These are phyloP conservation scores for Dysdera silvatica DNA, from an alignment of 1,140 invertebrate species.

Conservation along the genomic window DNA sequence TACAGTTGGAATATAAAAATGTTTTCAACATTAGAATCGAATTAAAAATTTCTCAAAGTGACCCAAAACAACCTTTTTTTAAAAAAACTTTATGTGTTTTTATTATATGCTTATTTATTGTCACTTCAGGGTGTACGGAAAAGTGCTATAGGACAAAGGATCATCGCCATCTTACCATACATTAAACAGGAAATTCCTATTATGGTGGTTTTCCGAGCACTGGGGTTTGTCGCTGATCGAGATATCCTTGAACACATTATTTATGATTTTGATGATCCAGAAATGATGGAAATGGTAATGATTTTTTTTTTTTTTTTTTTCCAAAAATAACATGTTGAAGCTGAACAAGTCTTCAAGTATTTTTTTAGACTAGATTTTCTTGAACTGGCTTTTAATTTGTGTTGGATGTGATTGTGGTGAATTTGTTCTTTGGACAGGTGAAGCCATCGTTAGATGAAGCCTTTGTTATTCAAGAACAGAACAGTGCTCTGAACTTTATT, in stretches of 20 bases:
- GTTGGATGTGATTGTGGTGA: too few species aligned
- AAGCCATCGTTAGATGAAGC: slow-evolving; percentile 98
- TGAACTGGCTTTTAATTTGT: too few species aligned
- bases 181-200: slow-evolving; percentile 99
- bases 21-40: too few species aligned
- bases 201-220: slow-evolving; percentile 92
- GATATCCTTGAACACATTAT: slow-evolving; percentile 99
- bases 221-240: slow-evolving; percentile 96
- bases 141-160: slow-evolving; percentile 93
- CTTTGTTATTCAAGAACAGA: slow-evolving; percentile 98
- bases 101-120: not conserved
- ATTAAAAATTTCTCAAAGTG: too few species aligned
- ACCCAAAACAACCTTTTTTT: too few species aligned
- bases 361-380: too few species aligned
- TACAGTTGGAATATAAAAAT: too few species aligned
- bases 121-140: slow-evolving; percentile 76
- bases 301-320: not conserved
- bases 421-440: slow-evolving; percentile 41
- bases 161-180: slow-evolving; percentile 94
- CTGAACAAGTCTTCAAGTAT: too few species aligned
- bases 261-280: slow-evolving; percentile 97
- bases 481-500: slow-evolving; percentile 96
- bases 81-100: too few species aligned
- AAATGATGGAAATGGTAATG: slow-evolving; percentile 98
- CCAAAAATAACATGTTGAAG: too few species aligned